Evolutionary conservation across 2,113 vertebrate genomes (phyloP).

Genomic region (Ginglymostoma cirratum): DNA sequence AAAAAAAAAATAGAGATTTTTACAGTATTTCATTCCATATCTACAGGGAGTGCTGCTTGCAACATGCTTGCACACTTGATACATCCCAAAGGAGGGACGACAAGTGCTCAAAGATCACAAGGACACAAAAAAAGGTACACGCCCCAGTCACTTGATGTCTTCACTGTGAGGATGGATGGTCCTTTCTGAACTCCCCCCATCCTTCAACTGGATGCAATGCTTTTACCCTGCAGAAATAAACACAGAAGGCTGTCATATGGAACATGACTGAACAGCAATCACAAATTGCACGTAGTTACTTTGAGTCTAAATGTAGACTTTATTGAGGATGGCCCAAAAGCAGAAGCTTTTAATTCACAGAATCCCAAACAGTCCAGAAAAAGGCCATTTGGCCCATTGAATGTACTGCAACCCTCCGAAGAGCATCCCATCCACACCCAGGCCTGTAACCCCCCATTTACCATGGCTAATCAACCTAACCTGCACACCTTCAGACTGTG

Average conservation of each 20-base stretch:
- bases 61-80: conserved; percentile 1
- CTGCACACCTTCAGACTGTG: no score
- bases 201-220: neutral
- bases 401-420: no score
- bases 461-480: no score
- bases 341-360: no score
- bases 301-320: no score
- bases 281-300: no score
- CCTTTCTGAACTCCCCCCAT: neutral
- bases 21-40: conserved; percentile 33
- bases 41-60: conserved; percentile 31
- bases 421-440: no score
- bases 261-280: neutral
- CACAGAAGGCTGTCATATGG: neutral
- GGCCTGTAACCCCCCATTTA: no score
- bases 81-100: neutral
- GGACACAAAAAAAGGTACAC: neutral
- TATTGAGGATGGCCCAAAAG: no score
- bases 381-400: no score
- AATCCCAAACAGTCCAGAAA: no score
- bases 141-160: neutral
- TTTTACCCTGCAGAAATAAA: conserved; percentile 9
- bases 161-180: neutral
- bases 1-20: conserved; percentile 13
- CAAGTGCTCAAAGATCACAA: conserved; percentile 4